Base-by-base conservation (phyloP, 1,140 invertebrate genomes). In the Apis dorsata region DNA sequence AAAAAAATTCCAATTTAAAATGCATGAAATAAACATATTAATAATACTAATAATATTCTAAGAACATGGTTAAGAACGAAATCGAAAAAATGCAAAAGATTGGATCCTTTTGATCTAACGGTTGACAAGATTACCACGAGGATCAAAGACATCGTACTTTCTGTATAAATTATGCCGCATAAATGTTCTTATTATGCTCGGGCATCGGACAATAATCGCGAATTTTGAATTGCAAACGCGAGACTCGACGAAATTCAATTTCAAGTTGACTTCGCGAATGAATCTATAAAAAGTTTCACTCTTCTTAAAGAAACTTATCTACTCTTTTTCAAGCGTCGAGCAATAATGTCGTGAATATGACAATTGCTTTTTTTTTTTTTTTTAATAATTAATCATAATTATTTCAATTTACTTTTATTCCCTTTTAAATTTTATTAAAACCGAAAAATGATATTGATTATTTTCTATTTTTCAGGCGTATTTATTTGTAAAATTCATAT, bases 131-230 rank as follows among this genome's bases (percentile, higher is more conserved):
- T 82, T 82, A 77, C 57, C 49, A 34, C 10, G 8, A 28, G 62
- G 73, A 77, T 82, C 80, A 82, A 82, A 82, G 80, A 17, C 44
- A 44, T 24, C 53, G 62, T 69, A 69, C 55, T 82, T 49, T 59
- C 19, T 34, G 79, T 44, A 65, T 81, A 51, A 81, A 81, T 81
- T 81, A 75, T 24, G 8, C 79, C 34, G 60, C 62, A 49, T 81
- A 75, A 75, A 81, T 75, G 79, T 63, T 75, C 79, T 66, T 53
- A 66, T 81, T 65, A 81, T 65, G 59, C 51, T 74, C 17, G 59
- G 34, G 66, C 62, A 44, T 51, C n/a, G 79, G 55, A 19, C 53
- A 68, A 81, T 81, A 82, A 82, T 82, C 57, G 65, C 49, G 49
- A 24, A 15, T 15, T 77, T 69, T 77, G 28, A 82, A 77, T 77